Evolutionary conservation across 2,797 vertebrate genomes (phyloP).

Genomic region (Clangula hyemalis): DNA sequence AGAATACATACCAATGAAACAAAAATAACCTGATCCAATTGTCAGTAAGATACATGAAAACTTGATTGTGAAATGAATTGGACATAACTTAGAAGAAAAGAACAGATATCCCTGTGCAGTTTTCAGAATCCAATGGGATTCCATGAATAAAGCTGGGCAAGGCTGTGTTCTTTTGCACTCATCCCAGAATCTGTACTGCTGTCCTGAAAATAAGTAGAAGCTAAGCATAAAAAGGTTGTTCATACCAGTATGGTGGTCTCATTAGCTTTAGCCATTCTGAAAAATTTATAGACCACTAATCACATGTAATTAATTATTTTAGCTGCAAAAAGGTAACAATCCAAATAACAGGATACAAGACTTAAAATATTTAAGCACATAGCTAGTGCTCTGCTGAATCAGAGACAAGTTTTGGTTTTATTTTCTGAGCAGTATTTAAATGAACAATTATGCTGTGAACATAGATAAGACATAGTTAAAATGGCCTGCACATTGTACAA

Average conservation of each 20-base stretch:
- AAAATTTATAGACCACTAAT: neutral
- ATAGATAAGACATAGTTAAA: neutral
- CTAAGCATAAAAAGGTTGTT: neutral
- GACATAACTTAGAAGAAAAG: neutral
- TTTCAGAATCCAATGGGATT: neutral
- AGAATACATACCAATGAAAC: neutral
- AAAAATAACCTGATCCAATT: neutral
- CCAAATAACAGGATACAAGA: neutral
- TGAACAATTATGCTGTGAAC: neutral
- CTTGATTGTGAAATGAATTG: neutral
- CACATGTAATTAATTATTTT: neutral
- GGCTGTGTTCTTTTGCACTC: neutral
- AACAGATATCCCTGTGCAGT: neutral
- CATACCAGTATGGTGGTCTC: neutral
- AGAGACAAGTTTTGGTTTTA: neutral
- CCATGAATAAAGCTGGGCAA: neutral
- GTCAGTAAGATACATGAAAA: neutral
- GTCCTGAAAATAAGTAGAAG: neutral
- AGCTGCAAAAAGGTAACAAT: neutral
- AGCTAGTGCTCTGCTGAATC: neutral
- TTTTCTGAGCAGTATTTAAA: neutral
- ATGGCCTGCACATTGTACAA: neutral
- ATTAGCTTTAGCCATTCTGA: neutral
- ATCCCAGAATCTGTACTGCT: neutral
- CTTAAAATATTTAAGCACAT: neutral